Base-by-base conservation (phyloP, 2,888 invertebrate genomes). In the Malachius bipustulatus region DNA sequence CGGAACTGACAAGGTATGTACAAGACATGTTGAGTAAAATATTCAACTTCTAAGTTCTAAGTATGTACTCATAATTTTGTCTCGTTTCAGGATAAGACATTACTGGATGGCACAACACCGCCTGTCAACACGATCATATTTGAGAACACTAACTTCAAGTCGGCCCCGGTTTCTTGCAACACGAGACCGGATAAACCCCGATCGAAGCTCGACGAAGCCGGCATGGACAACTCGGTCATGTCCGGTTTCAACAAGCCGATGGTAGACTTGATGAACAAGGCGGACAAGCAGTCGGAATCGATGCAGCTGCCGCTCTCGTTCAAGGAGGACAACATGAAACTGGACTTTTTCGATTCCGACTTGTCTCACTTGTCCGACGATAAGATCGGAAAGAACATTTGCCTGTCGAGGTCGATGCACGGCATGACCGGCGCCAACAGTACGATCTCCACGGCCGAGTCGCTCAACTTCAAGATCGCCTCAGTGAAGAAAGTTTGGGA, bases 401-500 rank as follows among this genome's bases (percentile, higher is more conserved):
- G 59, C 29, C 55, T 76, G 50, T 69, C 75, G n/a, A 61, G 67
- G 37, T 66, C 71, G 1, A 76, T 78, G 47, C 73, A 75, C 42
- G 67, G 71, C 46, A 63, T 66, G 16, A 62, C 62, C 12, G 69
- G 70, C 53, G 73, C 75, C 30, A 72, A 79, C 35, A 82, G 73
- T 49, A 77, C 80, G 6, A 82, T 83, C 48, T 76, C 83, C 44
- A 83, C 88, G 26, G 89, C 89, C 26, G 93, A 93, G 62, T 57
- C 57, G 10, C 73, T 93, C 46, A 89, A 89, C 65, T 75, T 87
- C 65, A 93, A 93, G 67, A 91, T 93, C 49, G 89, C 89, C 24
- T 87, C 89, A 44, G 91, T 91, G 29, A 93, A 93, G 63, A 87
- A 83, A 43, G 82, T 82, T 11, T 87, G 85, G 85, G 85, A 87